A percentile compares a stretch with the other conserved stretches of the same genome.
Conservation (phyloP, 2,888 invertebrate species). For the Octonoba sinensis region DNA sequence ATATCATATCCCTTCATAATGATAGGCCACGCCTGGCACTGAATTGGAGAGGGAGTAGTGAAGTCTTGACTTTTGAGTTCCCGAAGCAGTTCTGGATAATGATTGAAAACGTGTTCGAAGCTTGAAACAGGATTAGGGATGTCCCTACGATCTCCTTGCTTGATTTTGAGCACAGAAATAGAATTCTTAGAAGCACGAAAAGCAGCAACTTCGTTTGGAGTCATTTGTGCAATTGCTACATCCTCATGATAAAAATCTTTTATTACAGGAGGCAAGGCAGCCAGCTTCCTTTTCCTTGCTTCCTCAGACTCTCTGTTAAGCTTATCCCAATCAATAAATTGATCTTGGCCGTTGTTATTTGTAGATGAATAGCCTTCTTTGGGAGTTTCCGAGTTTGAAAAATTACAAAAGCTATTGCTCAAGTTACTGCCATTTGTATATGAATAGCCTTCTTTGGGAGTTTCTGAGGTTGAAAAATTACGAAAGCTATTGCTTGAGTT, state of each 20-base stretch:
- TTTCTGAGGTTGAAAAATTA: not conserved
- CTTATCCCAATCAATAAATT: conserved; percentile 59
- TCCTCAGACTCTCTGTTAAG: conserved; percentile 46
- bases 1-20: conserved; percentile 90
- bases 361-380: not conserved
- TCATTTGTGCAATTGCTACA: conserved; percentile 79
- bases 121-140: conserved; percentile 84
- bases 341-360: not conserved
- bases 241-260: conserved; percentile 87
- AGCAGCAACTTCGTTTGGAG: conserved; percentile 76
- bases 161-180: conserved; percentile 77
- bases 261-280: conserved; percentile 58
- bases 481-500: too few species aligned
- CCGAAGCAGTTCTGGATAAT: conserved; percentile 85
- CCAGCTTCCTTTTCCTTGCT: conserved; percentile 33
- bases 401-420: too few species aligned
- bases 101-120: conserved; percentile 85
- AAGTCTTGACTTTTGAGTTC: conserved; percentile 88
- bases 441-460: too few species aligned
- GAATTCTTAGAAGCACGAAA: conserved; percentile 71
- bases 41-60: conserved; percentile 87
- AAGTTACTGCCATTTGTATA: too few species aligned
- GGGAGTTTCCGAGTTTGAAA: too few species aligned
- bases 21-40: conserved; percentile 95
- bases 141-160: conserved; percentile 67